Evolutionary conservation across 23 tunicate species (phyloP), one percentile per base, ranked within the genome.

Genomic region (Trididemnum nubilum): DNA sequence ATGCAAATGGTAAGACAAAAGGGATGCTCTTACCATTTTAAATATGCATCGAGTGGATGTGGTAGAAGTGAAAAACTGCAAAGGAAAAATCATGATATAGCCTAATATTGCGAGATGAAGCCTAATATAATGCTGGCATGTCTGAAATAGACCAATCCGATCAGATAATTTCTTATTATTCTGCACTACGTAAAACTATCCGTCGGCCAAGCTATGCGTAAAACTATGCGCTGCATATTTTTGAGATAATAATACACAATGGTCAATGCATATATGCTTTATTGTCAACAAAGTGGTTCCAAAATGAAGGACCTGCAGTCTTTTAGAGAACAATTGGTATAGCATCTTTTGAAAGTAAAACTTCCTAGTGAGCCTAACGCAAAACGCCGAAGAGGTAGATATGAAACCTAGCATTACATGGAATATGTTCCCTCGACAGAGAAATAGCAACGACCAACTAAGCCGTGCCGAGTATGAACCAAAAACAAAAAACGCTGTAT

Each of bases 101-200:
- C 57, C 57, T 18, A 49, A 49, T 49, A 49, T 49, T n/a, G n/a
- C n/a, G n/a, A n/a, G n/a, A n/a, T 49, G 57, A 49, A 49, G 57
- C 57, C 57, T 18, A 49, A 49, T 49, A 49, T 49, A 49, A 49
- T 49, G 57, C 57, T 49, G 57, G 57, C 57, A 49, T 49, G 57
- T 49, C 57, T 49, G 57, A 18, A 49, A 18, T 49, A 18, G 57
- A 49, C 57, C 57, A 18, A 49, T 49, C 57, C 18, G 57, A 49
- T 18, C 57, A 49, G 18, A 49, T 9, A 18, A 12, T 49, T 18
- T 49, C 57, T 49, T 49, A 49, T 49, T 49, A 49, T 49, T 49
- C 57, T 49, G 57, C 57, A 18, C 18, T 49, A 49, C 57, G 57
- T 18, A 49, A 49, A 49, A 49, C 57, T 49, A 49, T 49, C 57